phyloP scores from a whole-genome alignment of 2,888 invertebrate species.

The Poecilus cupreus region DNA sequence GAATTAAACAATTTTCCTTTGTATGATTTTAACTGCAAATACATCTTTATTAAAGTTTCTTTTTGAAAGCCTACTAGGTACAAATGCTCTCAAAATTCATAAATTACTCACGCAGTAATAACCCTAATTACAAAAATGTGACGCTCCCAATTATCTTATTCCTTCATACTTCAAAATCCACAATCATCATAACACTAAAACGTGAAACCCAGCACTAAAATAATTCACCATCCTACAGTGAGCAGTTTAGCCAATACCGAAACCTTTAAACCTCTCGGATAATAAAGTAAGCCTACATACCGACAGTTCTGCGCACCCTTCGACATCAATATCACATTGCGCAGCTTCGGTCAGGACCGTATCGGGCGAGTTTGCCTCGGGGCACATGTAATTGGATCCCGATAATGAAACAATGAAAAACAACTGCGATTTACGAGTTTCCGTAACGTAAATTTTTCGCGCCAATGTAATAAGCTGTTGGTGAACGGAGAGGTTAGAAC shows the following conservation, averaged over 20 bases:
- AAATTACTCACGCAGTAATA: too few species aligned
- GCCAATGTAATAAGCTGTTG: neutral
- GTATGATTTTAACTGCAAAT: too few species aligned
- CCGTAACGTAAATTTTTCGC: neutral
- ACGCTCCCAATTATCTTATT: neutral
- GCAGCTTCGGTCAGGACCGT: constrained; percentile 18
- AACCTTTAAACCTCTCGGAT: neutral
- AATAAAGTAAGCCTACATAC: constrained; percentile 19
- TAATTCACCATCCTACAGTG: neutral
- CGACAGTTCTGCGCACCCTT: neutral
- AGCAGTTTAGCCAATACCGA: neutral
- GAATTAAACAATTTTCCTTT: too few species aligned
- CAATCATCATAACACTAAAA: neutral
- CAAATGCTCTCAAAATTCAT: too few species aligned
- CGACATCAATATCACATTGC: neutral
- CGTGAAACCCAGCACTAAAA: neutral
- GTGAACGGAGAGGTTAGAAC: neutral
- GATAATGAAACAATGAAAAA: constrained; percentile 56
- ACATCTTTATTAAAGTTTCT: too few species aligned
- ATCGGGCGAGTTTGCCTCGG: constrained; percentile 39
- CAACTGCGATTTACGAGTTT: constrained; percentile 42
- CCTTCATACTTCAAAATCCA: neutral
- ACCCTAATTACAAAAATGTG: neutral
- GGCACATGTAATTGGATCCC: constrained; percentile 52
- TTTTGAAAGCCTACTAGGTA: too few species aligned